Evolutionary conservation across 1,140 invertebrate genomes (phyloP).

Genomic region (Caenorhabditis tropicalis): DNA sequence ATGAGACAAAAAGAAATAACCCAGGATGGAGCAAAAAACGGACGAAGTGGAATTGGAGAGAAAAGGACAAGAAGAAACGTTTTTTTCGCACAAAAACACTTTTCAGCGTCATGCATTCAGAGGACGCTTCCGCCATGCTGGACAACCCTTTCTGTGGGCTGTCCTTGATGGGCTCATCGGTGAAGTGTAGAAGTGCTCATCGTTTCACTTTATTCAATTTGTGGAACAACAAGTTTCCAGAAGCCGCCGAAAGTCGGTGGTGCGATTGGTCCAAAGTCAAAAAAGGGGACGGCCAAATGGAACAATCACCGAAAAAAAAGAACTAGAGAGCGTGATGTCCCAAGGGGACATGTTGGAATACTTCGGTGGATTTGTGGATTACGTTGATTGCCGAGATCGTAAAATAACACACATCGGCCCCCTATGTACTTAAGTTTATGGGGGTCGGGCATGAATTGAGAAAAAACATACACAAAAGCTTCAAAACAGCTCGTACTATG

Average conservation of each 20-base stretch:
- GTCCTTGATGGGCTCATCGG: not conserved
- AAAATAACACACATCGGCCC: not conserved
- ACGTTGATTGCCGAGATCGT: constrained; percentile 32
- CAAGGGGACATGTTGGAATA: not conserved
- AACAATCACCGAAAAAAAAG: not conserved
- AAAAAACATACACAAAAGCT: not conserved
- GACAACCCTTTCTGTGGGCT: not conserved
- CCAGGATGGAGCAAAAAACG: constrained; percentile 22
- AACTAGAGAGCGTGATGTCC: not conserved
- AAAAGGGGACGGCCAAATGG: not conserved
- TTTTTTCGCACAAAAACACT: constrained; percentile 42
- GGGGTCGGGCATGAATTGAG: not conserved
- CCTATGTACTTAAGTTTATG: constrained; percentile 25
- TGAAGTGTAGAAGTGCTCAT: not conserved
- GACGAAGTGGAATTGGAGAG: constrained; percentile 7
- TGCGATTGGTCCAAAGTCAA: not conserved
- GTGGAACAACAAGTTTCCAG: not conserved
- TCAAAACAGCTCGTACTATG: constrained; percentile 24
- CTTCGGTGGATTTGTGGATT: not conserved
- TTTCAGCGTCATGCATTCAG: constrained; percentile 37
- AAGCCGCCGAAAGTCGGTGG: not conserved
- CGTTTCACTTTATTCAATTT: constrained; percentile 30
- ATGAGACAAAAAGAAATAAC: constrained; percentile 37
- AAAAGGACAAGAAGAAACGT: constrained; percentile 17
- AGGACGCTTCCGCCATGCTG: constrained; percentile 14